Evolutionary conservation across 2,888 invertebrate species (phyloP), one percentile per base, ranked within the genome.

Genomic region (Phalera bucephala): DNA sequence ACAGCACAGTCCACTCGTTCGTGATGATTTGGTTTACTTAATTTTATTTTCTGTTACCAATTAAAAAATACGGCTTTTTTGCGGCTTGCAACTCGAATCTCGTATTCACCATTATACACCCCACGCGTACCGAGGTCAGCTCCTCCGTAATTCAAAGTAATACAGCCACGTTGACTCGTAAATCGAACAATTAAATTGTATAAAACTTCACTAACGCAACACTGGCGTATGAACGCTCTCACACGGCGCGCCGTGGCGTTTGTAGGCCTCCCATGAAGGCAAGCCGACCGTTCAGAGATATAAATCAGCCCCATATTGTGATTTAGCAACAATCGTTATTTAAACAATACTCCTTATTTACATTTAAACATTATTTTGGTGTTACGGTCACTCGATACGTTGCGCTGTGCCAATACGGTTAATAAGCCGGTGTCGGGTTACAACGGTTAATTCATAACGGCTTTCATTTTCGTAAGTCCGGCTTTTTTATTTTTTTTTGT

Each of bases 251-350:
- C 82, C 54, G 52, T 65, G 64, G 60, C 63, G 76, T 74, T 84
- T 83, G 82, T 79, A 70, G 83, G 76, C 87, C 86, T 81, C 86
- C 87, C 87, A 84, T 81, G 86, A 74, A 71, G 85, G 72, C 68
- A 82, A 83, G 71, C 86, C 77, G 75, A 88, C 76, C 88, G 86
- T 81, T 47, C 44, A 76, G 72, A 86, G 88, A 87, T 89, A 88
- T 89, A 89, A 89, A 89, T 89, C 88, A 89, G 82, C 77, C 77
- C 83, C 85, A 84, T 86, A 87, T 85, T 86, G 87, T 86, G 87
- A 90, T 92, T 92, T 86, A 86, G 91, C 91, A 91, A 92, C 91
- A 90, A 85, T 91, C 90, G 91, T 91, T 92, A 91, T 88, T 85
- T 88, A 89, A 91, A 91, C 91, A 87, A 91, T 91, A 83, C 83